Percentiles rank a stretch among this genome's conserved stretches.
phyloP scores from a whole-genome alignment of 2,113 vertebrate genomes.

The Aptenodytes forsteri region DNA sequence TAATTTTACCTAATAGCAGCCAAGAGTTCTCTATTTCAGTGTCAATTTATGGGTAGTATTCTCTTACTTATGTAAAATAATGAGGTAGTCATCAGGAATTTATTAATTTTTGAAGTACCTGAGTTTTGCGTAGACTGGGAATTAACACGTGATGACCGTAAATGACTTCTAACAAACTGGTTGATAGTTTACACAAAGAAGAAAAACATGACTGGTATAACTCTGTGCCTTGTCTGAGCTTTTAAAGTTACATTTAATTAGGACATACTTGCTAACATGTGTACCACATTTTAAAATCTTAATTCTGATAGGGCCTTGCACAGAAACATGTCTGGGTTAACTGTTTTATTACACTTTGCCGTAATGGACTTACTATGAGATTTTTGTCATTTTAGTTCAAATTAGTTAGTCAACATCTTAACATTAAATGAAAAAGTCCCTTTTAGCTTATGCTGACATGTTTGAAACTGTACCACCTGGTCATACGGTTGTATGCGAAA shows the following conservation, averaged over 20 bases:
- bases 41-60: neutral
- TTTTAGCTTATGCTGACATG: neutral
- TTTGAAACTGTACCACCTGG: neutral
- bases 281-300: neutral
- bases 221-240: neutral
- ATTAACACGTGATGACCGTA: neutral
- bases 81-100: neutral
- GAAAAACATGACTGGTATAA: neutral
- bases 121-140: neutral
- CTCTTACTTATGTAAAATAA: neutral
- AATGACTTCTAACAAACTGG: neutral
- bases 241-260: neutral
- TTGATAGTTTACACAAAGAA: neutral
- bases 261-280: neutral
- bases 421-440: neutral
- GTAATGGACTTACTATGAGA: neutral
- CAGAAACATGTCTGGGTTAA: neutral
- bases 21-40: neutral
- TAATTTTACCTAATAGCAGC: constrained; percentile 43
- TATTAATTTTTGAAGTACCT: neutral
- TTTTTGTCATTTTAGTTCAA: neutral
- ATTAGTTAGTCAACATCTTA: neutral
- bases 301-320: neutral
- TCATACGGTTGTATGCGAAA: neutral
- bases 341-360: neutral